phyloP scores from a whole-genome alignment of 2,888 invertebrate genomes.

The Ischnus inquisitorius region DNA sequence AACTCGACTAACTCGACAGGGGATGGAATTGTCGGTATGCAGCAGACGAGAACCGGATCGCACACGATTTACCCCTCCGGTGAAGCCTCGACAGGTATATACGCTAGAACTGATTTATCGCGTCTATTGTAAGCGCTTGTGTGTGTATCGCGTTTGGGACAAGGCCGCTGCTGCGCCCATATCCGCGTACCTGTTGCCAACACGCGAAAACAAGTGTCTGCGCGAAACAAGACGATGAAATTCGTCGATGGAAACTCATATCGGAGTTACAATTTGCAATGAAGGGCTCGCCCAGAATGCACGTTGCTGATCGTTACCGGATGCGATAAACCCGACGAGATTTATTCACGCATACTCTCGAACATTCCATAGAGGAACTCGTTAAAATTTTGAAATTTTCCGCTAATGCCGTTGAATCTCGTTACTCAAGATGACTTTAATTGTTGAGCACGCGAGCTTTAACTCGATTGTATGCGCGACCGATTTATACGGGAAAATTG shows the following conservation, averaged over 20 bases:
- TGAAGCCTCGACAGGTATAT: constrained; percentile 11
- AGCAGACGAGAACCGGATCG: neutral
- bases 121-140: constrained; percentile 7
- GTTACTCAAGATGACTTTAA: constrained; percentile 7
- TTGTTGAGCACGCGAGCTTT: neutral
- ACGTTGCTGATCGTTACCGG: neutral
- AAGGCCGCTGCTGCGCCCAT: neutral
- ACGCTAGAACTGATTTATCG: constrained; percentile 26
- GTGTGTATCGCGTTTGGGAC: constrained; percentile 1
- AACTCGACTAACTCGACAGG: constrained; percentile 32
- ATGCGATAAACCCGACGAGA: neutral
- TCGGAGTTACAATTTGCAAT: constrained; percentile 10
- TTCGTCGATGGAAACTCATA: constrained; percentile 8
- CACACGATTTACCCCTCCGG: neutral
- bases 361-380: neutral
- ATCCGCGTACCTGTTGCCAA: constrained; percentile 23
- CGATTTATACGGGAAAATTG: neutral
- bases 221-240: neutral
- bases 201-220: constrained; percentile 3
- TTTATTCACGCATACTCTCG: neutral
- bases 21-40: constrained; percentile 19
- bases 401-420: neutral
- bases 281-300: neutral
- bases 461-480: neutral
- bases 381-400: neutral